Percentiles rank a stretch among this genome's conserved stretches.
Conservation (phyloP, 2,797 vertebrate species). For the Anniella stebbinsi region DNA sequence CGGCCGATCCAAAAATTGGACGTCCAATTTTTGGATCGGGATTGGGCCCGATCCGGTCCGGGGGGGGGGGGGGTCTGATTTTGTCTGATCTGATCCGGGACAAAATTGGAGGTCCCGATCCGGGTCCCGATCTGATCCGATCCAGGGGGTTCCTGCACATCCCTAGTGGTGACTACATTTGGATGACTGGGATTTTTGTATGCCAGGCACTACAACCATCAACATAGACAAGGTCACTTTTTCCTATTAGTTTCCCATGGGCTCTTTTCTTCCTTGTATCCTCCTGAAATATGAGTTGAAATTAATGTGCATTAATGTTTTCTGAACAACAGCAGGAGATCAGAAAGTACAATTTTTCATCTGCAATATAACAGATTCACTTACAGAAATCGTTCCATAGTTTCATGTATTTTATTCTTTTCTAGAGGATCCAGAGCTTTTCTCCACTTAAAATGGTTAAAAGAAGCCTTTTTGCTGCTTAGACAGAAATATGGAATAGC, state of each 20-base stretch:
- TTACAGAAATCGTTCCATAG: background rate
- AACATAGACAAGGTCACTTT: background rate
- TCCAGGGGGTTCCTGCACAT: too few species aligned
- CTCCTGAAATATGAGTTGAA: background rate
- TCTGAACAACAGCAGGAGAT: background rate
- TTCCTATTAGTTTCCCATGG: background rate
- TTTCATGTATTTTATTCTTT: background rate
- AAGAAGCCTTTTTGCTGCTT: background rate
- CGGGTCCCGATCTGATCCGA: too few species aligned
- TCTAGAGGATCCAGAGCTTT: background rate
- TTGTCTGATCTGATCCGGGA: too few species aligned
- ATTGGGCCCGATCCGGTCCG: too few species aligned
- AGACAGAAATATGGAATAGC: background rate
- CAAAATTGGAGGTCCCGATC: too few species aligned
- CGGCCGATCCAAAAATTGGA: too few species aligned
- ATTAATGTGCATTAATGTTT: constrained; percentile 12
- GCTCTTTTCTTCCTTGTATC: background rate
- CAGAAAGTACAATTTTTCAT: background rate
- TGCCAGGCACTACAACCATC: background rate
- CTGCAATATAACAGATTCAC: background rate
- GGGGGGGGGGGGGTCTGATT: too few species aligned
- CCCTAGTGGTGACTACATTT: background rate
- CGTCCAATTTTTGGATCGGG: too few species aligned
- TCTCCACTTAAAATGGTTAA: background rate
- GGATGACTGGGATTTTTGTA: background rate